Evolutionary conservation across 2,113 vertebrate species (phyloP), one percentile per base, ranked within the genome.

Genomic region (Coturnix japonica): DNA sequence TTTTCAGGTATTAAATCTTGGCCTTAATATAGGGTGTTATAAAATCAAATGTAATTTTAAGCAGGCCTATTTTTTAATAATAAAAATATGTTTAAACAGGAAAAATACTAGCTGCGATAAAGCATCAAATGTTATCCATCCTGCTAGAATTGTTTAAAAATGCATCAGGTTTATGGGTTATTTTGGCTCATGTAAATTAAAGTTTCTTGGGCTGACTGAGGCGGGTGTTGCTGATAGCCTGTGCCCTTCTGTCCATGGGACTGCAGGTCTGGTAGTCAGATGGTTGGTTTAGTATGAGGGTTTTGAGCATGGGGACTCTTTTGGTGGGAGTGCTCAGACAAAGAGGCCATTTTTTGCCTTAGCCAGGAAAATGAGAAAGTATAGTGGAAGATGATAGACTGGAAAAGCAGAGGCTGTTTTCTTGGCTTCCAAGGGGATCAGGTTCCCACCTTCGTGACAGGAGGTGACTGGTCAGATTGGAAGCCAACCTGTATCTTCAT

Each of bases 1-100:
- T 91, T 95, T 96, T 95, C 93, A 94, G 91, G 75, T 91, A 92
- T 92, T 95, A 95, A 96, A 95, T 96, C 93, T 94, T 91, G 76
- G 46, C 65, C 82, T 83, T 72, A 87, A 74, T 57, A 66, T n/a
- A 91, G 64, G 44, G 82, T 95, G 94, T 91, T 94, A 90, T 59
- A 96, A 95, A 95, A 94, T 91, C 73, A 95, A 94, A 93, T 88
- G 57, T 93, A 93, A 94, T 47, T 87, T 91, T 95, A 83, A 93
- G 67, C 93, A 95, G 95, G 49, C 15, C 84, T 85, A 70, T 78
- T 95, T 95, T 96, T 94, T 74, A 7, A 46, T 60, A 93, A 95
- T 53, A 93, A 91, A 94, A 93, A 73, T 87, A 73, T 87, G 72
- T 91, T 93, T 94, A 90, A 95, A 77, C 91, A 79, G 60, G 67